phyloP scores from a whole-genome alignment of 2,797 vertebrate species.

The Agapornis canus region DNA sequence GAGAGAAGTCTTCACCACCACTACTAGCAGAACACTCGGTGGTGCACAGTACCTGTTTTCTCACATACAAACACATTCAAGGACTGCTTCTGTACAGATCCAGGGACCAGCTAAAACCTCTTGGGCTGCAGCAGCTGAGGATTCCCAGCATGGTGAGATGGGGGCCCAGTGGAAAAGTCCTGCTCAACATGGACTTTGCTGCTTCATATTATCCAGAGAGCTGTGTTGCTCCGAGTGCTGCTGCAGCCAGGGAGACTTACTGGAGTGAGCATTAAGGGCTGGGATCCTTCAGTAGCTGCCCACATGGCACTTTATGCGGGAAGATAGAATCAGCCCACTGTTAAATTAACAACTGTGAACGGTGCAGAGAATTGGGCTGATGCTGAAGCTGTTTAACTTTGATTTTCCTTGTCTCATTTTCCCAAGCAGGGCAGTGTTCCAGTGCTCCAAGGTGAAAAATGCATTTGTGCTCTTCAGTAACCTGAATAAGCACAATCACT shows the following conservation, averaged over 20 bases:
- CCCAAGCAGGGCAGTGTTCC: neutral
- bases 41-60: neutral
- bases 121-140: neutral
- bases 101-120: neutral
- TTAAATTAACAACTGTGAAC: conserved; percentile 38
- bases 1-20: neutral
- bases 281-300: neutral
- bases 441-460: conserved; percentile 5
- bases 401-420: neutral
- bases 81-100: neutral
- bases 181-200: rapidly evolving
- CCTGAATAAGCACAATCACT: conserved; percentile 16
- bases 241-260: neutral
- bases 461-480: conserved; percentile 7
- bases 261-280: neutral
- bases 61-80: rapidly evolving
- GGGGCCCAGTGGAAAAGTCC: neutral
- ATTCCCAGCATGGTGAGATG: neutral
- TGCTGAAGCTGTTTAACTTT: neutral
- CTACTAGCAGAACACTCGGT: neutral
- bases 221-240: rapidly evolving
- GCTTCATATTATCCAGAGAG: neutral
- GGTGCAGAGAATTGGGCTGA: neutral
- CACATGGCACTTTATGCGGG: neutral
- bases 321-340: neutral